phyloP scores from a whole-genome alignment of 1,140 invertebrate species.

The Trichomalopsis sarcophagae region DNA sequence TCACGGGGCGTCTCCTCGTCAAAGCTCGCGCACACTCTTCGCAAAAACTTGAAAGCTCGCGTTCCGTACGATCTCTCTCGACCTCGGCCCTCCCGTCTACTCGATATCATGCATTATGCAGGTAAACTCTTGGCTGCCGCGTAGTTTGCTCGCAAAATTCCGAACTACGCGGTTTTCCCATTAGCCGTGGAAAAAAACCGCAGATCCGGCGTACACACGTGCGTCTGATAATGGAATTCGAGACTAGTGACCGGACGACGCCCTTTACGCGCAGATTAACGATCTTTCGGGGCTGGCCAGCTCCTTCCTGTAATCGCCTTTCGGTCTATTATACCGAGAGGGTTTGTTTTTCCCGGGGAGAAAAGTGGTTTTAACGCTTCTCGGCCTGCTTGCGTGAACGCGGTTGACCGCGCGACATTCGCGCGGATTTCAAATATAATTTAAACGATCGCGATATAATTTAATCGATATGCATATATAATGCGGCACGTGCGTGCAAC shows the following conservation, averaged over 20 bases:
- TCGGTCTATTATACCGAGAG: too few species aligned
- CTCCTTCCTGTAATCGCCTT: background rate
- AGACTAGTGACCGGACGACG: background rate
- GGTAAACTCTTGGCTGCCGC: background rate
- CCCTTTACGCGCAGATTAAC: background rate
- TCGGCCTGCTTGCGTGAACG: too few species aligned
- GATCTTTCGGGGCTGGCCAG: background rate
- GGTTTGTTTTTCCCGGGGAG: too few species aligned
- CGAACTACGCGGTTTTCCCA: constrained; percentile 9
- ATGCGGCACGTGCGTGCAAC: too few species aligned
- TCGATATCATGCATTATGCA: background rate
- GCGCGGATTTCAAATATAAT: too few species aligned
- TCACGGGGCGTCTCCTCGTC: too few species aligned
- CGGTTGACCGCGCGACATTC: too few species aligned
- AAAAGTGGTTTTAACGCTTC: too few species aligned
- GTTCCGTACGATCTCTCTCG: background rate
- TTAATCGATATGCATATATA: too few species aligned
- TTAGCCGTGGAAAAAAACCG: background rate
- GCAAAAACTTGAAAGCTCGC: background rate
- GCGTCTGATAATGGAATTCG: background rate
- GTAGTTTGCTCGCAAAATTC: background rate
- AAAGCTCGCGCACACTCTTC: background rate
- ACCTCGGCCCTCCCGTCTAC: background rate
- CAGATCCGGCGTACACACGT: background rate
- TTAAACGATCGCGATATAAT: too few species aligned